Evolutionary conservation across 2,113 vertebrate species (phyloP).

Genomic region (Psephotus haematonotus): DNA sequence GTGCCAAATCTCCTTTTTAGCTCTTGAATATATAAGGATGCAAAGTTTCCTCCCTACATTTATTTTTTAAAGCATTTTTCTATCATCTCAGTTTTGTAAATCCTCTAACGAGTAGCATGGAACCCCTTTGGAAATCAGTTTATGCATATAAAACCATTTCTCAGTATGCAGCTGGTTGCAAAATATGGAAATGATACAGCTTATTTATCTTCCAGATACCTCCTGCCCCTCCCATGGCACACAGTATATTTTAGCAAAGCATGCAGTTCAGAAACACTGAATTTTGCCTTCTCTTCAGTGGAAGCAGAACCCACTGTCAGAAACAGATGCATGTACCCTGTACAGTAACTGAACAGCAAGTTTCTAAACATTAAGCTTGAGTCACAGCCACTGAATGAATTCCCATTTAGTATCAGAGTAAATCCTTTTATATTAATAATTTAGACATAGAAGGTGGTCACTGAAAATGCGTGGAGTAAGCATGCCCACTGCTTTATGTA

Average conservation of each 20-base stretch:
- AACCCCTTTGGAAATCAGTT: background rate
- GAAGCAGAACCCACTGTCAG: background rate
- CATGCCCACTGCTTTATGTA: background rate
- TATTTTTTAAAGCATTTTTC: background rate
- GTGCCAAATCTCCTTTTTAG: background rate
- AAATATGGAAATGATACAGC: background rate
- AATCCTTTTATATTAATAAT: background rate
- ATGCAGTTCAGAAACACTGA: background rate
- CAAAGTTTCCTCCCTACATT: background rate
- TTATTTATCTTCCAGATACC: background rate
- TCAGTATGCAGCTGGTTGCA: background rate
- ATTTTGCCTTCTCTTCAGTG: background rate
- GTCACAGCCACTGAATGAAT: background rate
- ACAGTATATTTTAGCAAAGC: background rate
- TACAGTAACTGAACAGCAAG: background rate
- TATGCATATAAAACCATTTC: background rate
- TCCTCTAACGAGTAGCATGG: background rate
- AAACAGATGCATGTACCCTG: background rate
- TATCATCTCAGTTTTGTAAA: background rate
- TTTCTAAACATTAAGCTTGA: background rate
- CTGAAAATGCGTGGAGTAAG: background rate
- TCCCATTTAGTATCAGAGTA: background rate
- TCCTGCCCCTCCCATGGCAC: background rate
- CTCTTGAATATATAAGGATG: background rate
- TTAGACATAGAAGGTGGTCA: background rate